phyloP scores from a whole-genome alignment of 2,888 invertebrate species.

The Cheilosia vernalis region DNA sequence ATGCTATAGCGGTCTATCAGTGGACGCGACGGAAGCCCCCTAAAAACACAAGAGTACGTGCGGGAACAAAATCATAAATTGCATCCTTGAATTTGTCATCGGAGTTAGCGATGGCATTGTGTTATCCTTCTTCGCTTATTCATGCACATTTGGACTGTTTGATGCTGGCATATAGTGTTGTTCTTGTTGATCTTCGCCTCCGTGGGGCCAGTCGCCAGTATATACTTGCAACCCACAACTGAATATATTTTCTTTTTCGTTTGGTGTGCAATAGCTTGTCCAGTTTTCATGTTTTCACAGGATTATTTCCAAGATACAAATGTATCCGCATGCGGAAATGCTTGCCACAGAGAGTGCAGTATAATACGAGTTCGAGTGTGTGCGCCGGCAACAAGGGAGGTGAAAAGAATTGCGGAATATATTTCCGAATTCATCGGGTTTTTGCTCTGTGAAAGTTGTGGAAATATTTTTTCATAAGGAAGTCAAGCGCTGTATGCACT shows the following conservation, averaged over 20 bases:
- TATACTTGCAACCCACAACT: constrained; percentile 9
- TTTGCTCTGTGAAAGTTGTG: constrained; percentile 50
- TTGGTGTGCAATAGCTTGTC: constrained; percentile 33
- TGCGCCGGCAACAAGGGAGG: not conserved
- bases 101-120: constrained; percentile 50
- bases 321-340: constrained; percentile 67
- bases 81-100: constrained; percentile 71
- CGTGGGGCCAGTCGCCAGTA: not conserved
- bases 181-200: constrained; percentile 29
- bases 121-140: constrained; percentile 61
- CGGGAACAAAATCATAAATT: constrained; percentile 60
- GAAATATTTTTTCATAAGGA: constrained; percentile 51
- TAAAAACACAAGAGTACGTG: constrained; percentile 22
- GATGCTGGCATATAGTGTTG: constrained; percentile 9
- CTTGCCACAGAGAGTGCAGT: constrained; percentile 26
- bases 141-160: constrained; percentile 42
- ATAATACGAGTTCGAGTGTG: too few relatives aligned
- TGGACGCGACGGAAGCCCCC: constrained; percentile 14
- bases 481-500: constrained; percentile 45
- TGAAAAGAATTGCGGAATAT: constrained; percentile 50
- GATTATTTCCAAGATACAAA: constrained; percentile 63
- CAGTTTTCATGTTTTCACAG: constrained; percentile 59
- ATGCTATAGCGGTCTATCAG: constrained; percentile 2
- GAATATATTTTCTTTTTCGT: constrained; percentile 25
- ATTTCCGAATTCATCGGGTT: constrained; percentile 64